A percentile compares a stretch with the other conserved stretches of the same genome.
Evolutionary conservation across 1,140 invertebrate genomes (phyloP).

Genomic region (Hormaphis cornu): DNA sequence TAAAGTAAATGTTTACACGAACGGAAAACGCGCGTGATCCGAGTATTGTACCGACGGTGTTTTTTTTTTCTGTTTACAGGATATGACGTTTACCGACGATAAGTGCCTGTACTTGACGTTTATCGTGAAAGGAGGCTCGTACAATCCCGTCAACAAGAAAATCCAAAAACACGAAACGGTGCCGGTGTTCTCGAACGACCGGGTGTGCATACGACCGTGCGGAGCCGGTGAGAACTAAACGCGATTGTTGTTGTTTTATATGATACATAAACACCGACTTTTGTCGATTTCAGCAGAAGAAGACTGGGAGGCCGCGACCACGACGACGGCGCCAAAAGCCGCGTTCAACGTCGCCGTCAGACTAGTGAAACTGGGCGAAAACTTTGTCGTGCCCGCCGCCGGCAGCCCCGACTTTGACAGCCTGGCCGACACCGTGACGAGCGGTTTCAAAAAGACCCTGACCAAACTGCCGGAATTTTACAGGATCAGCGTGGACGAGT

Average conservation of each 20-base stretch:
- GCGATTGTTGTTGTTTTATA: not conserved
- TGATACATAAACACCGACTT: no score
- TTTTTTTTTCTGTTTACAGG: slow-evolving; percentile 43
- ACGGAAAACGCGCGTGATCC: no score
- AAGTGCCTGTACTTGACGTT: slow-evolving; percentile 82
- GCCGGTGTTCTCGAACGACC: slow-evolving; percentile 65
- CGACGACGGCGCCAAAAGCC: slow-evolving; percentile 51
- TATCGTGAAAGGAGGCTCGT: slow-evolving; percentile 71
- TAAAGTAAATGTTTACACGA: slow-evolving; percentile 44
- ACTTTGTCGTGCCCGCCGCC: slow-evolving; percentile 57
- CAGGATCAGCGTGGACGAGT: slow-evolving; percentile 55
- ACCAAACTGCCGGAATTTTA: slow-evolving; percentile 61
- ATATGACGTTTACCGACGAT: slow-evolving; percentile 72
- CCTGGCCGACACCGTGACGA: slow-evolving; percentile 55
- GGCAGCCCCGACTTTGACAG: slow-evolving; percentile 62
- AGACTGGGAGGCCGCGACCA: slow-evolving; percentile 34
- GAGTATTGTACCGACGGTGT: not conserved
- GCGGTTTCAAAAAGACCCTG: slow-evolving; percentile 51
- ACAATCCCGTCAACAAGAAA: slow-evolving; percentile 73
- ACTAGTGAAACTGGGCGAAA: slow-evolving; percentile 63
- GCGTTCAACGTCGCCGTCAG: slow-evolving; percentile 64
- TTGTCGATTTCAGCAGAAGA: no score
- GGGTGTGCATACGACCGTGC: slow-evolving; percentile 74
- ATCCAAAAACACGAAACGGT: slow-evolving; percentile 69
- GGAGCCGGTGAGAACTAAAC: slow-evolving; percentile 49